Conservation (phyloP, 2,113 vertebrate species). For the Nothocercus julius region DNA sequence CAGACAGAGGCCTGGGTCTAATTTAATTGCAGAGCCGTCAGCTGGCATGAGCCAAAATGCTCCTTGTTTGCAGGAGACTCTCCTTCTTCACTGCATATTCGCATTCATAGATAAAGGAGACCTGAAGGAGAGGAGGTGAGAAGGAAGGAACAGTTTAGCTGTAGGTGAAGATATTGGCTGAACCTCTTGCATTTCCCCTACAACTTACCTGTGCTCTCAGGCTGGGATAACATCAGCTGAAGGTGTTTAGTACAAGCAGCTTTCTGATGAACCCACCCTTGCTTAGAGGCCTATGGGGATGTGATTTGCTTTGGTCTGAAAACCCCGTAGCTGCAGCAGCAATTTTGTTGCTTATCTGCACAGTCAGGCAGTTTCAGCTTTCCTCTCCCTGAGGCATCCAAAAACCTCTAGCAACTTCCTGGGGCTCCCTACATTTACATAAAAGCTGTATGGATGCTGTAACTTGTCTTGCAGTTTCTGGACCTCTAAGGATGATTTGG, state of each 20-base stretch:
- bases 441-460: fast-evolving
- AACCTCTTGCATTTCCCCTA: background rate
- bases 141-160: background rate
- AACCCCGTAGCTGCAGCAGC: background rate
- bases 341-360: background rate
- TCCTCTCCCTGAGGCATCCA: too few species aligned
- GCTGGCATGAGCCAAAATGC: background rate
- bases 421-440: background rate
- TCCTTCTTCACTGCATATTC: background rate
- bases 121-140: background rate
- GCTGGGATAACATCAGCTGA: background rate
- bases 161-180: background rate
- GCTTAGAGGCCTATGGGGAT: background rate
- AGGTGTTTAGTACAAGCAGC: background rate
- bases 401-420: background rate
- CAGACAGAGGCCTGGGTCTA: background rate
- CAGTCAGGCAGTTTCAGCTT: background rate
- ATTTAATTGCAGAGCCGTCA: background rate
- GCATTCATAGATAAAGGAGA: background rate
- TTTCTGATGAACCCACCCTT: background rate
- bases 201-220: background rate
- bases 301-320: background rate
- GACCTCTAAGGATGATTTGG: background rate
- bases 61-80: background rate
- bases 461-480: background rate